Conservation (phyloP, 2,888 invertebrate genomes). For the Conchocele bisecta region DNA sequence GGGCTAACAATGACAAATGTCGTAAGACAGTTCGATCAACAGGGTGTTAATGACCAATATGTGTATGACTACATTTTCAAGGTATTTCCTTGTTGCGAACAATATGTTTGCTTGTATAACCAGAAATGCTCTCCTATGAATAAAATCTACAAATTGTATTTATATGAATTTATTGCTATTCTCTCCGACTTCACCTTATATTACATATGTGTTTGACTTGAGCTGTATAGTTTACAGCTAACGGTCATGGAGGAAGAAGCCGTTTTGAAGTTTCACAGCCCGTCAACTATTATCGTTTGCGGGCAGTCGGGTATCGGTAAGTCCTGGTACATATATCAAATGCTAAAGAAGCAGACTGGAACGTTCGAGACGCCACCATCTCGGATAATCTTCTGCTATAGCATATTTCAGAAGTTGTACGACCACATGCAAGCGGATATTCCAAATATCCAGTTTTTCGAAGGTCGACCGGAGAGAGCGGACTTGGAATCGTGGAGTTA, state of each 20-base stretch:
- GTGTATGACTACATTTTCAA: neutral
- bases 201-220: neutral
- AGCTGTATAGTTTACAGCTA: neutral
- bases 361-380: constrained; percentile 1
- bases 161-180: neutral
- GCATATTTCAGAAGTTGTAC: constrained; percentile 7
- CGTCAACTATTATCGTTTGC: neutral
- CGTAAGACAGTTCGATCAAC: neutral
- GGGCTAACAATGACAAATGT: neutral
- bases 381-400: constrained; percentile 9
- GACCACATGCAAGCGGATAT: constrained; percentile 7
- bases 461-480: neutral
- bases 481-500: neutral
- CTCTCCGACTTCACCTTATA: neutral
- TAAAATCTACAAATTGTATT: neutral
- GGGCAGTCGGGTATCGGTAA: constrained; percentile 4
- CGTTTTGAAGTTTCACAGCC: neutral
- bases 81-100: neutral
- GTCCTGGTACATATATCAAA: neutral
- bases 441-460: neutral
- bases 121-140: neutral
- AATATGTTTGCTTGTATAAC: neutral
- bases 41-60: neutral
- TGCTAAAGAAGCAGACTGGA: neutral
- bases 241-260: neutral